Evolutionary conservation across 1,140 invertebrate species (phyloP), one percentile per base, ranked within the genome.

Genomic region (Drosophila athabasca): DNA sequence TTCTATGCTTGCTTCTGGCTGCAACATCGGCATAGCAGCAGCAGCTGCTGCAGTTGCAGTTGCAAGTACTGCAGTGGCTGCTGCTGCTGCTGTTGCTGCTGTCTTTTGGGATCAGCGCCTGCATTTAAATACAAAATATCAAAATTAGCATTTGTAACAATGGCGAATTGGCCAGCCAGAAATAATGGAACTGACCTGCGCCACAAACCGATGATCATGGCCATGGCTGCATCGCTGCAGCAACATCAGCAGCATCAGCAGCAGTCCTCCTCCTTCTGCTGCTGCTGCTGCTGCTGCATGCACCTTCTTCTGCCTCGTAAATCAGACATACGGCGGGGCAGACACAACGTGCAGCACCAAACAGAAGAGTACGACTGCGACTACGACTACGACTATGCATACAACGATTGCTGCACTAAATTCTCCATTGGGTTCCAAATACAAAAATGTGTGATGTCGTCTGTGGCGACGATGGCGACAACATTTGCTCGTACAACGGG

Each of bases 91-190:
- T 11, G 9, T 15, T 19, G 65, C 53, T 52, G 67, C 50, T 51
- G 55, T 53, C 43, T 35, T 39, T 52, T 48, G 29, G 46, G 50
- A 59, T 67, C 71, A 60, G 62, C 64, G 50, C 62, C 70, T 61
- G 67, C 84, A 87, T 87, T 87, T 83, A 87, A 87, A 87, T 87
- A 83, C 78, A 88, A 83, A 87, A 87, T 88, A 84, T 89, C 76
- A 88, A 88, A 88, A 88, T 88, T 88, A 88, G 83, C 83, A 88
- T 88, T 88, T 89, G 84, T 89, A 88, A 88, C 83, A 88, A 88
- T 88, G 79, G 83, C 84, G 83, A 89, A 88, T 89, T 88, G 84
- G 84, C 79, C 62, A 49, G 62, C 11, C 8, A 39, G 87, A 89
- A 89, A 84, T 89, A 88, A 88, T 88, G 79, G 83, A 74, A 79